Base-by-base conservation (phyloP, 2,797 vertebrate species). In the Gobionotothen gibberifrons region DNA sequence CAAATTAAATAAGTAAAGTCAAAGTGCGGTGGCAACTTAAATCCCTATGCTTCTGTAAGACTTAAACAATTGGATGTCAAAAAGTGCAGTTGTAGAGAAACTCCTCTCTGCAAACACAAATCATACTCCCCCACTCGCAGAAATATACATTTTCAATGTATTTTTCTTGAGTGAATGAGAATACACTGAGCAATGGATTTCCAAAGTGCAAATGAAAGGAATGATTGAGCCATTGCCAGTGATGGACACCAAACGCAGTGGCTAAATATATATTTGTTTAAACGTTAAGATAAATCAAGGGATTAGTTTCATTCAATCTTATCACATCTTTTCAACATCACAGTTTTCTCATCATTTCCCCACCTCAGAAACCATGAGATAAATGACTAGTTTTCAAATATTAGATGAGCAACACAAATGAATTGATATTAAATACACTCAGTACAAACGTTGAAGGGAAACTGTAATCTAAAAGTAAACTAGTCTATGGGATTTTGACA, bases 191-290 rank as follows among this genome's bases (percentile, higher is more conserved):
- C 62, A 62, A 59, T 36, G 75, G 56, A 26, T 62, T 56, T 69
- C 42, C 69, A 87, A 90, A 87, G 87, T 88, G 87, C 86, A 88
- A 86, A 85, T 70, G 36, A 83, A 85, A 86, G 72, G 81, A 89
- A 90, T 79, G 82, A 85, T 68, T 64, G 19, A 74, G 75, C 67
- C 67, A 40, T 46, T 72, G 66, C 55, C 42, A 49, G 12, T 32
- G 70, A 79, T 56, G 70, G 54, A 74, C 52, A 32, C 59, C 63
- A 49, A 67, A 78, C 39, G 79, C 69, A 62, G 53, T 11, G 69
- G 59, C 48, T 22, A 17, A 67, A 69, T 10, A 57, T 11, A 74
- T 74, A 9, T 36, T 32, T 14, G 40, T 42, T 69, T 57, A 1
- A 53, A 70, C 21, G 5, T 77, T 51, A 57, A 49, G 26, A 46